phyloP scores from a whole-genome alignment of 2,888 invertebrate species.

The Synanthedon myopaeformis region DNA sequence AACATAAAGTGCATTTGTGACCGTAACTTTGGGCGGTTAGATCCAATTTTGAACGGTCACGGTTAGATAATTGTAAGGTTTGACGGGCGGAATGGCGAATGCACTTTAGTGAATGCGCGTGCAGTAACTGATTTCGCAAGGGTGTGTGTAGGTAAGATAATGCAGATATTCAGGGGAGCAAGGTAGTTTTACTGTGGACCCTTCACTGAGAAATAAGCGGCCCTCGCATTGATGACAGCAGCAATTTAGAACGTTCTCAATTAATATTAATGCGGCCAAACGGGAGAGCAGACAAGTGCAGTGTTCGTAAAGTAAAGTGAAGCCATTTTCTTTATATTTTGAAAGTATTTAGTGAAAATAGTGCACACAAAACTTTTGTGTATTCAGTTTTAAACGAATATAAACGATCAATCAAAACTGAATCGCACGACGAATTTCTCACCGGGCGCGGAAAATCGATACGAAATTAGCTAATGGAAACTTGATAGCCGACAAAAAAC shows the following conservation, averaged over 20 bases:
- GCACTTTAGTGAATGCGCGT: conserved; percentile 61
- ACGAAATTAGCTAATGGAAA: conserved; percentile 69
- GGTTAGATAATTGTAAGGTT: conserved; percentile 42
- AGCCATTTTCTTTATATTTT: no score
- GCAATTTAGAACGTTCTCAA: conserved; percentile 55
- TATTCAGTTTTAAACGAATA: conserved; percentile 37
- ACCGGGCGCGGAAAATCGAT: conserved; percentile 46
- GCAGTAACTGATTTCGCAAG: conserved; percentile 53
- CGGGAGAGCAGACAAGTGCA: neutral
- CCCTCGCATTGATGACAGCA: conserved; percentile 49
- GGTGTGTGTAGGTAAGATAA: conserved; percentile 59
- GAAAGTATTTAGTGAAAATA: no score
- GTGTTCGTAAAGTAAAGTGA: no score
- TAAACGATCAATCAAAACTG: conserved; percentile 55
- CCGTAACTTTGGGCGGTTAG: conserved; percentile 8
- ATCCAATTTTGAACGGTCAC: conserved; percentile 10
- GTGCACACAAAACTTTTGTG: neutral
- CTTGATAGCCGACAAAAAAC: conserved; percentile 65
- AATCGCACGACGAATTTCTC: conserved; percentile 42
- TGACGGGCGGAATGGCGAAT: conserved; percentile 54
- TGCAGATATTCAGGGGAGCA: conserved; percentile 51
- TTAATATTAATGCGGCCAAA: conserved; percentile 51
- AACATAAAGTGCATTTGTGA: neutral
- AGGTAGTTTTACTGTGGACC: conserved; percentile 20
- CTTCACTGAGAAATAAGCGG: conserved; percentile 14